These are phyloP conservation scores for Fragum fragum DNA, from an alignment of 2,888 invertebrate genomes.

Conservation along the genomic window DNA sequence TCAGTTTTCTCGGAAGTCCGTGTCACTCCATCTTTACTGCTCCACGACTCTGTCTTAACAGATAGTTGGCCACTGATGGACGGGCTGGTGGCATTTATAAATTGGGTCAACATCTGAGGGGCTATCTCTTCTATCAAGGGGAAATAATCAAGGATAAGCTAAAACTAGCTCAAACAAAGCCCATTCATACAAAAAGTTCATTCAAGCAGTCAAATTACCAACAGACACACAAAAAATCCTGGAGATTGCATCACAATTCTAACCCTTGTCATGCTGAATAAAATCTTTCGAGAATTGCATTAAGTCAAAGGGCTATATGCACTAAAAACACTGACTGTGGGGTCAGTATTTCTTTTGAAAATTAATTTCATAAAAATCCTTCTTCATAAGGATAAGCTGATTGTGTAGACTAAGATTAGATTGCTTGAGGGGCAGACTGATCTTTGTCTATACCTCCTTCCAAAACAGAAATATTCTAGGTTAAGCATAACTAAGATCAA, in stretches of 20 bases:
- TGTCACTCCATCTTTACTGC: conserved; percentile 79
- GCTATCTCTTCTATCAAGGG: conserved; percentile 74
- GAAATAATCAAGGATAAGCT: conserved; percentile 42
- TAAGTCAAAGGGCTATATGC: too few species aligned
- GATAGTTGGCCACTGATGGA: conserved; percentile 78
- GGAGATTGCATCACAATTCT: conserved; percentile 15
- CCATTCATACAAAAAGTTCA: neutral
- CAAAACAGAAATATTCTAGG: too few species aligned
- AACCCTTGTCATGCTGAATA: too few species aligned
- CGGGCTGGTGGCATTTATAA: conserved; percentile 72
- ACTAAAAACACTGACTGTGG: too few species aligned
- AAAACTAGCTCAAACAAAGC: conserved; percentile 23
- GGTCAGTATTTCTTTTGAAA: too few species aligned
- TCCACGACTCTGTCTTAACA: conserved; percentile 84
- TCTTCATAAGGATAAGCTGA: too few species aligned
- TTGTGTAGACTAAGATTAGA: too few species aligned
- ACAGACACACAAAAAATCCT: conserved; percentile 7
- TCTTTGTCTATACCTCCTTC: too few species aligned
- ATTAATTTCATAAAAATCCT: too few species aligned
- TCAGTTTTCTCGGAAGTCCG: conserved; percentile 81
- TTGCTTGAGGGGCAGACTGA: too few species aligned
- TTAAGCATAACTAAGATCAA: too few species aligned
- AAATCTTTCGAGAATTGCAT: too few species aligned
- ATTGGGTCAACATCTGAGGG: conserved; percentile 74
- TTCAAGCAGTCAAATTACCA: conserved; percentile 6